A percentile compares a stretch with the other conserved stretches of the same genome.
Evolutionary conservation across 1,140 invertebrate genomes (phyloP).

Genomic region (Agrypnia vestita): DNA sequence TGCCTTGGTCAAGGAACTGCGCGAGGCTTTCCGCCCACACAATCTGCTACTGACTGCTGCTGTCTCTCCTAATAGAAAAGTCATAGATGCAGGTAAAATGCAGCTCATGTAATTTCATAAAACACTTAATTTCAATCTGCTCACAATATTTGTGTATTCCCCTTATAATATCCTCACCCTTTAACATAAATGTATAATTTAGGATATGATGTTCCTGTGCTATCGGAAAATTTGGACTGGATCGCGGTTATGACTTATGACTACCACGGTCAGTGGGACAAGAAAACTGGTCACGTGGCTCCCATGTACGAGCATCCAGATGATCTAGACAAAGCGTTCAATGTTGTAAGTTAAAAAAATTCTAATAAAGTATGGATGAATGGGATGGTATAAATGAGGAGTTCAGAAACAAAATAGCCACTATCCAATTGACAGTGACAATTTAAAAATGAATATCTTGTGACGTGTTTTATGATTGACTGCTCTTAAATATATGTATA

Average conservation of each 20-base stretch:
- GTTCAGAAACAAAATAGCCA: no score
- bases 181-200: slow-evolving; percentile 5
- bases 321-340: slow-evolving; percentile 84
- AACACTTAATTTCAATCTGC: no score
- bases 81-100: slow-evolving; percentile 80
- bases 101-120: no score
- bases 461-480: no score
- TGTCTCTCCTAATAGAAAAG: slow-evolving; percentile 87
- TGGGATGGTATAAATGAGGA: background rate
- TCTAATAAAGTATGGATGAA: background rate
- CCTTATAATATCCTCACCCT: no score
- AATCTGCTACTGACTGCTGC: slow-evolving; percentile 85
- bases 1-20: slow-evolving; percentile 81
- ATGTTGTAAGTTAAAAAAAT: slow-evolving; percentile 75
- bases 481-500: no score
- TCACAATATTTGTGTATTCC: no score
- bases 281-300: slow-evolving; percentile 89
- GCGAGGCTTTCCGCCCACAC: slow-evolving; percentile 79
- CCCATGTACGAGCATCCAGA: slow-evolving; percentile 84
- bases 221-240: slow-evolving; percentile 86
- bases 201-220: slow-evolving; percentile 83
- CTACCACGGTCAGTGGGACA: slow-evolving; percentile 93
- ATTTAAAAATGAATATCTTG: no score
- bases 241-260: slow-evolving; percentile 94
- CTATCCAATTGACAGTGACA: no score